Base-by-base conservation (phyloP, 2,113 vertebrate genomes). In the Heterotilapia buettikoferi region DNA sequence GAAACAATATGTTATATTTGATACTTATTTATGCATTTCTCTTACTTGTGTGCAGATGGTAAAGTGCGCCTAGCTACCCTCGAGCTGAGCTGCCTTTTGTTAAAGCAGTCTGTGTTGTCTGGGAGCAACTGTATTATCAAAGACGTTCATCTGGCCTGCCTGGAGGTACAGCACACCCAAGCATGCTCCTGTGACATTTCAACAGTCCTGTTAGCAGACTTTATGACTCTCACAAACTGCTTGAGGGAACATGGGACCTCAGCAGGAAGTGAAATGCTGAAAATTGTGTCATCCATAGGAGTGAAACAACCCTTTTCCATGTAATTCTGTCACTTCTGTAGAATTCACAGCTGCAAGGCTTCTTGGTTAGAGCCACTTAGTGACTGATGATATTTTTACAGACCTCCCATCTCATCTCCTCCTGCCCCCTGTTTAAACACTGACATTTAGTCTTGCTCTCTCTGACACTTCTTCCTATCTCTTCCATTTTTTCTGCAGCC, bases 21-120 rank as follows among this genome's bases (percentile, higher is more conserved):
- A 57, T 21, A 29, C 12, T 63, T 24, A 21, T 50, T 81, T 4
- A 10, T 76, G 2, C 84, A 9, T 84, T 61, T 89, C 9, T 85
- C 10, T 80, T 89, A 40, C 84, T 1, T 82, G 80, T 91, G 84
- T 84, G 3, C 88, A 99, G 99, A 99, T 89, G 98, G 98, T n/a
- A 98, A 96, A 95, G 97, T 99, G 52, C 98, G 99, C 13, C 91
- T 99, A 56, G 98, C 98, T 1, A 99, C 99, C 0, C 92, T 99
- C 93, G 99, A 99, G 93, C 97, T 99, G 24, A 97, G 97, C 93
- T 99, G 99, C 90, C 95, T 99, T 6, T 96, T 99, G 56, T 90
- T 99, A n/a, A 99, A 98, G 93, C 98, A 98, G 94, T 97, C 99
- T 2, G 98, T 99, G 5, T 95, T 98, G 47, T 97, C 97, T 68